A percentile compares a stretch with the other conserved stretches of the same genome.
phyloP scores from a whole-genome alignment of 2,797 vertebrate genomes.

The Hipposideros larvatus region DNA sequence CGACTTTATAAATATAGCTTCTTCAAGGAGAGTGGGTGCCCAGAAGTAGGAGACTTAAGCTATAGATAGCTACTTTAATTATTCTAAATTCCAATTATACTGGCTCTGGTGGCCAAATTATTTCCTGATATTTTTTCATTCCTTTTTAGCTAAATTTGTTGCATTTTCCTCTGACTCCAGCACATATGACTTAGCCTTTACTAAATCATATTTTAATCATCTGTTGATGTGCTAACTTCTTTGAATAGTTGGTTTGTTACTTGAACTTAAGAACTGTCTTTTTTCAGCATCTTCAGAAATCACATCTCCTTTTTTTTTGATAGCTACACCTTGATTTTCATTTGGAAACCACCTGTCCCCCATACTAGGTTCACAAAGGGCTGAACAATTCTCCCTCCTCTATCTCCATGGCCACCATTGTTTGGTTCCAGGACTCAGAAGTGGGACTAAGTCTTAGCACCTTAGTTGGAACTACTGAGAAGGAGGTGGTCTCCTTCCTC shows the following conservation, averaged over 20 bases:
- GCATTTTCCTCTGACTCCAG: neutral
- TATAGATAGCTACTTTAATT: neutral
- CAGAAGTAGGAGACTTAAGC: neutral
- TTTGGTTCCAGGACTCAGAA: neutral
- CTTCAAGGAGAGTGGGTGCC: neutral
- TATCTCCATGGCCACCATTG: neutral
- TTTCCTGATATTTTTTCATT: conserved; percentile 28
- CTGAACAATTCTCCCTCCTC: neutral
- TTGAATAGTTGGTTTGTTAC: neutral
- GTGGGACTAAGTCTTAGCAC: neutral
- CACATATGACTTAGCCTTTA: neutral
- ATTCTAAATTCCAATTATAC: neutral
- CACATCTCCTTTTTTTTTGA: neutral
- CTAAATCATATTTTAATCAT: neutral
- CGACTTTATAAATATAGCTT: neutral
- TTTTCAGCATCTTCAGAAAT: neutral
- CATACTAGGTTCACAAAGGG: neutral
- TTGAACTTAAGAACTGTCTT: neutral
- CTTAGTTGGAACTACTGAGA: neutral
- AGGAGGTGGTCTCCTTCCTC: neutral
- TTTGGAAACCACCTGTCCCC: neutral
- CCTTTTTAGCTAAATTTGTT: neutral
- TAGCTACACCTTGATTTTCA: neutral
- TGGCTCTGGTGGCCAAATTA: neutral
- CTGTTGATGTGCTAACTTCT: neutral